Base-by-base conservation (phyloP, 1,140 invertebrate species). In the Apis florea region DNA sequence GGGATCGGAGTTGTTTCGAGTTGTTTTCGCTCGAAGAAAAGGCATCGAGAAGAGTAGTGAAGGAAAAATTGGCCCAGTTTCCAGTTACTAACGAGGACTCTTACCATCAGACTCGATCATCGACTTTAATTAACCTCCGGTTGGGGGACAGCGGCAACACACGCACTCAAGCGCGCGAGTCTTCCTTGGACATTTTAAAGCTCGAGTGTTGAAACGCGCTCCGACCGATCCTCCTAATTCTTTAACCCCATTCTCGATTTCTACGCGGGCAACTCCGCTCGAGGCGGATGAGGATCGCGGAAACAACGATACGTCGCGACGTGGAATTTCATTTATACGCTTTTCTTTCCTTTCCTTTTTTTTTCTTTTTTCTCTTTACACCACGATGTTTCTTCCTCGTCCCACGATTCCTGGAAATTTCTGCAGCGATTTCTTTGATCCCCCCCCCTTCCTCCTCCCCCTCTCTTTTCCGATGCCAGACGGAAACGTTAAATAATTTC, bases 31-130 rank as follows among this genome's bases (percentile, higher is more conserved):
- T 12, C n/a, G n/a, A n/a, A 15, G 10, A 12, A 24, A 74, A 74
- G 72, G n/a, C 47, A 8, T 9, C n/a, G 67, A 19, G 67, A 24
- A 69, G 51, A 19, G 53, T n/a, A 8, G 58, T 15, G 0, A 9
- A 21, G 2, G n/a, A 6, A 2, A 17, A 75, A 72, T 15, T 49
- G 64, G 61, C 58, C 15, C 9, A 19, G 2, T 24, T 53, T 75
- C 40, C 40, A 13, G 26, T n/a, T n/a, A n/a, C 47, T 51, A 17
- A 63, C 47, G 15, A 15, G 47, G 49, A 17, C 49, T 56, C 83
- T 87, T 86, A 87, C 85, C 85, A 75, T 87, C 67, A 67, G 59
- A 56, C 54, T 59, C 24, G 83, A 64, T 86, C 82, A 84, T 87
- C 54, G 79, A 74, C 58, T 74, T 80, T 51, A 61, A 80, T 77